Evolutionary conservation across 2,888 invertebrate species (phyloP), one percentile per base, ranked within the genome.

Genomic region (Lamellibrachia columna): DNA sequence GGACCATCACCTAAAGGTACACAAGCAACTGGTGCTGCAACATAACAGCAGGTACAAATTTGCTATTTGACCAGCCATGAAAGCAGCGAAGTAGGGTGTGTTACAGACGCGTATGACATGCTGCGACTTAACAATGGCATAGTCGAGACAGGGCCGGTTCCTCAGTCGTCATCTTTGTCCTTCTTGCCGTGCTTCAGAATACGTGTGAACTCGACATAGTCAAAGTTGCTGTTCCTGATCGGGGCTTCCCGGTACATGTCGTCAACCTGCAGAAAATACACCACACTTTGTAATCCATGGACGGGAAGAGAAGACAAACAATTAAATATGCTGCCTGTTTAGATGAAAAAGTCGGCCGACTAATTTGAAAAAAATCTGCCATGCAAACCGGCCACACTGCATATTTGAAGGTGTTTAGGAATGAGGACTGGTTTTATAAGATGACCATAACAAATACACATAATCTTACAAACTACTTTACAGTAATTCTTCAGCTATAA

Each of bases 211-310:
- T 99, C 99, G 92, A 99, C 98, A 96, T 99, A 99, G 97, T 99
- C 99, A 96, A 99, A 99, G 96, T 98, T 97, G 0, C 98, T 98
- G 95, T 98, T 98, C 95, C 98, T 98, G 95, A 99, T 99, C 4
- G 99, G 99, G 60, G 99, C 99, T 97, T 99, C 99, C 7, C 99
- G 97, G 96, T 99, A 98, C 98, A 99, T 99, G 97, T 99, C 99
- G 96, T 99, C 99, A 0, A 99, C 97, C 97, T 97, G 95, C 22
- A 22, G 15, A 58, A 58, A 15, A 75, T 75, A 75, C 22, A 75
- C 40, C 15, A 91, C 4, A 91, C 9, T 91, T 40, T 91, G 15
- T 90, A 22, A n/a, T n/a, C 90, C 9, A 11, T 28, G 11, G 90
- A 22, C 3, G 11, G 8, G 52, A 91, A 2, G 11, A 91, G 40